Conservation (phyloP, 2,888 invertebrate genomes). For the Athrips mouffetella region DNA sequence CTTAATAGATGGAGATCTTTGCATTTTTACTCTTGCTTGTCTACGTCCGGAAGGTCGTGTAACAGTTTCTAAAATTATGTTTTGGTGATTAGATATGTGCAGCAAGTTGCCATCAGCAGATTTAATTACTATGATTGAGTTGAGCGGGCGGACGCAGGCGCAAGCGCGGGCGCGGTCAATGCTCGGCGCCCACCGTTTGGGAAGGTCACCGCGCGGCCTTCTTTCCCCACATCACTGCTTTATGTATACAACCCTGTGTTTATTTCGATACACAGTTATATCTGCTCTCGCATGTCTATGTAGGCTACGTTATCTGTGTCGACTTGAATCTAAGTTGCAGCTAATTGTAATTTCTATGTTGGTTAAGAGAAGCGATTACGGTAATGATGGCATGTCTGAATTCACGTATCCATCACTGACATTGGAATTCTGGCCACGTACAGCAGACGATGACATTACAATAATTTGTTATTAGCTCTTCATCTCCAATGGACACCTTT, state of each 20-base stretch:
- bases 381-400: conserved; percentile 47
- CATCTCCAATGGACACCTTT: conserved; percentile 66
- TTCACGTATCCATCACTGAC: conserved; percentile 37
- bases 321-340: conserved; percentile 55
- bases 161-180: conserved; percentile 47
- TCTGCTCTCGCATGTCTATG: conserved; percentile 71
- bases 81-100: conserved; percentile 6
- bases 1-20: too few relatives aligned
- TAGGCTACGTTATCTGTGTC: conserved; percentile 73
- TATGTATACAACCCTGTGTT: conserved; percentile 63
- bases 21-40: neutral
- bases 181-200: conserved; percentile 64
- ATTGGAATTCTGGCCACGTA: conserved; percentile 32
- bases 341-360: conserved; percentile 48
- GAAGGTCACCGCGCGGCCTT: conserved; percentile 76
- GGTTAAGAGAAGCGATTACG: conserved; percentile 42
- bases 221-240: conserved; percentile 58
- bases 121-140: conserved; percentile 18
- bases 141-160: conserved; percentile 7
- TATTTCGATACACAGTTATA: conserved; percentile 70
- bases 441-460: conserved; percentile 65
- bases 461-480: conserved; percentile 62
- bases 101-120: neutral
- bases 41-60: conserved; percentile 8
- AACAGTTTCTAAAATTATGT: conserved; percentile 15